Evolutionary conservation across 2,888 invertebrate genomes (phyloP).

Genomic region (Dendrolimus pini): DNA sequence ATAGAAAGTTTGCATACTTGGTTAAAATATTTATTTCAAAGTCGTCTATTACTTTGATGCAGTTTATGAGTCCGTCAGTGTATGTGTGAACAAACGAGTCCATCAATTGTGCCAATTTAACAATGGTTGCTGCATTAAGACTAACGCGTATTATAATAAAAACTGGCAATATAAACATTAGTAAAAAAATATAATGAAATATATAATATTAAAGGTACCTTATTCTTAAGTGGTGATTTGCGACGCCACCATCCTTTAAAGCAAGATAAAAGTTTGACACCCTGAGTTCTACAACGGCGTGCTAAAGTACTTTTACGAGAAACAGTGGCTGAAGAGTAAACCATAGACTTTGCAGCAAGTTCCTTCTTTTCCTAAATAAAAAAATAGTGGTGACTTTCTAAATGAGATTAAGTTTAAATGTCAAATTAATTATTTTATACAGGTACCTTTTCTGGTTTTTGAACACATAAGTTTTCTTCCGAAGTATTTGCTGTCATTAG

Average conservation of each 20-base stretch:
- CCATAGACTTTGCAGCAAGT: slow-evolving; percentile 30
- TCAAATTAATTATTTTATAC: slow-evolving; percentile 6
- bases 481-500: slow-evolving; percentile 39
- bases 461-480: slow-evolving; percentile 20
- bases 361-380: slow-evolving; percentile 23
- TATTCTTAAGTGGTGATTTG: slow-evolving; percentile 44
- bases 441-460: background rate
- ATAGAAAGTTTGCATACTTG: too few species aligned
- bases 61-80: too few species aligned
- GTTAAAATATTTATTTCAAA: too few species aligned
- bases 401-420: background rate
- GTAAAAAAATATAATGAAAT: too few species aligned
- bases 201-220: slow-evolving; percentile 23
- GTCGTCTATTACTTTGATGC: too few species aligned
- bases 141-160: too few species aligned
- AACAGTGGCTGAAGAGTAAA: slow-evolving; percentile 27
- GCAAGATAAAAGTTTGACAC: slow-evolving; percentile 49
- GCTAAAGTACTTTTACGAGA: slow-evolving; percentile 46
- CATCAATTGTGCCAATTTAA: too few species aligned
- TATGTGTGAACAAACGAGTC: too few species aligned
- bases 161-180: too few species aligned
- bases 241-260: slow-evolving; percentile 62
- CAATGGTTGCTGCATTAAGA: too few species aligned
- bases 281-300: slow-evolving; percentile 50
- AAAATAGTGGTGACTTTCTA: background rate